Conservation (phyloP, 2,888 invertebrate species). For the Cordilura impudica region DNA sequence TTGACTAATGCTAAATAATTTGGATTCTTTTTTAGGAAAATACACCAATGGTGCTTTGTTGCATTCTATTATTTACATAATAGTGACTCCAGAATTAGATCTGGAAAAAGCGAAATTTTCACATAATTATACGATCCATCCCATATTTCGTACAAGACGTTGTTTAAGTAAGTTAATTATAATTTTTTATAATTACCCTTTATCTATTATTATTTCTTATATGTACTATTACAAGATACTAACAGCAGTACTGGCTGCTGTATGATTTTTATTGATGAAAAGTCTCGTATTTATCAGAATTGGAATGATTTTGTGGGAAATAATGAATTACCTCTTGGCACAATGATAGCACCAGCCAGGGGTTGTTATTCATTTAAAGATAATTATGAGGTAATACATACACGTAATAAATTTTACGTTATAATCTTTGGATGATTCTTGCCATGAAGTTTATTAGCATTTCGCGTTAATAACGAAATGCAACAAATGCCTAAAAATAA, state of each 20-base stretch:
- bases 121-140: conserved; percentile 69
- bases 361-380: conserved; percentile 74
- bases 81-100: conserved; percentile 67
- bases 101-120: conserved; percentile 61
- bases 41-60: conserved; percentile 72
- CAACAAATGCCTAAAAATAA: no score
- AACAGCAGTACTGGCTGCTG: conserved; percentile 70
- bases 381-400: conserved; percentile 41
- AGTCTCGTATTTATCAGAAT: conserved; percentile 78
- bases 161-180: conserved; percentile 70
- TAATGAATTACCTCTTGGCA: conserved; percentile 78
- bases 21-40: conserved; percentile 69
- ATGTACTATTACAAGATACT: conserved; percentile 18
- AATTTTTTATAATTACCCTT: not conserved
- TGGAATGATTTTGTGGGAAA: conserved; percentile 78
- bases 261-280: conserved; percentile 75
- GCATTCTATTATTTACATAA: conserved; percentile 72
- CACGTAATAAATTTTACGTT: not conserved
- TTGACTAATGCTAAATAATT: no score
- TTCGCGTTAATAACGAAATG: no score
- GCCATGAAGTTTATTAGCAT: no score
- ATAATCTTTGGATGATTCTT: no score
- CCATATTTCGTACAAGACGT: conserved; percentile 73
- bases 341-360: conserved; percentile 77
- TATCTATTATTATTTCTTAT: not conserved